Evolutionary conservation across 2,797 vertebrate species (phyloP).

Genomic region (Pangasius krempfi): DNA sequence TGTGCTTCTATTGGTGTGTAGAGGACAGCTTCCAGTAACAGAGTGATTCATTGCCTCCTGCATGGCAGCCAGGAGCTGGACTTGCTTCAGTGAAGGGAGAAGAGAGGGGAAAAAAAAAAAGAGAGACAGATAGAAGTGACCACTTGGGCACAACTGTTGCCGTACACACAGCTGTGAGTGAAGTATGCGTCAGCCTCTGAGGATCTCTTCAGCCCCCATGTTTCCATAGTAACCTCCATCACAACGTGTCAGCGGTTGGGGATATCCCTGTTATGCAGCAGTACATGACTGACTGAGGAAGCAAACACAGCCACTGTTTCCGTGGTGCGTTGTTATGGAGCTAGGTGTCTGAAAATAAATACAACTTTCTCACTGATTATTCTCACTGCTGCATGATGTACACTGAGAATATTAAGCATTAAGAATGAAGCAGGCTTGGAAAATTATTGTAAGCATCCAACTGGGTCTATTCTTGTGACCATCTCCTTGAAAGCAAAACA

Average conservation of each 20-base stretch:
- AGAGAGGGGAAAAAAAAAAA: background rate
- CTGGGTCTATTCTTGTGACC: background rate
- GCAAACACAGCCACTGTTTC: constrained; percentile 42
- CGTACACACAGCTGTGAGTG: constrained; percentile 24
- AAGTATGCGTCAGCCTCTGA: constrained; percentile 38
- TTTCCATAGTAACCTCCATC: constrained; percentile 54
- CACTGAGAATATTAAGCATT: background rate
- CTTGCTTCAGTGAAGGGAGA: constrained; percentile 3
- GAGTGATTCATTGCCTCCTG: constrained; percentile 54
- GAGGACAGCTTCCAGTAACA: constrained; percentile 32
- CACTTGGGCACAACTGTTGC: constrained; percentile 27
- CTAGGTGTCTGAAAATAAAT: constrained; percentile 58
- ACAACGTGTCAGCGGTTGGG: constrained; percentile 44
- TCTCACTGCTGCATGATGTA: background rate
- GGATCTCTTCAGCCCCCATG: constrained; percentile 1
- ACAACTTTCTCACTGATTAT: too few species aligned
- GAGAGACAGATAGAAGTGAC: constrained; percentile 13
- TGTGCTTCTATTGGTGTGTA: constrained; percentile 22
- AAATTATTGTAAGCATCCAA: background rate
- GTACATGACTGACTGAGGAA: constrained; percentile 13
- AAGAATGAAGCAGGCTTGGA: background rate
- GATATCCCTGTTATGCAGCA: constrained; percentile 44
- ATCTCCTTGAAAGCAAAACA: constrained; percentile 27
- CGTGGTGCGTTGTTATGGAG: constrained; percentile 41
- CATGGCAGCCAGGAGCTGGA: constrained; percentile 45